These are phyloP conservation scores for Ammospiza maritima DNA, from an alignment of 2,797 vertebrate species.

Conservation along the genomic window DNA sequence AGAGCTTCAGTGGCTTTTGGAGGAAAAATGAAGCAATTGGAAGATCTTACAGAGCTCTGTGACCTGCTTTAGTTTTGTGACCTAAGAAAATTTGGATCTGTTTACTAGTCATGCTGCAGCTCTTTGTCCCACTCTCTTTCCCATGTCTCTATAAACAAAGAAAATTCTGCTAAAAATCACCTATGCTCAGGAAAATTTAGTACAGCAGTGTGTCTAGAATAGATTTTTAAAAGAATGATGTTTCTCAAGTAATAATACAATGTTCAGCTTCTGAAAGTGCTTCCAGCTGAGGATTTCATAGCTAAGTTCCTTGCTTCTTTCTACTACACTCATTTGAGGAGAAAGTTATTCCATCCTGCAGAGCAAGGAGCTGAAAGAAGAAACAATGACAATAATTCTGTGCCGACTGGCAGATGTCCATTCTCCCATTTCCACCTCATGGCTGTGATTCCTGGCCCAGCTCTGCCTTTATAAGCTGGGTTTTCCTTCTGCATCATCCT, in stretches of 20 bases:
- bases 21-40: background rate
- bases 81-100: background rate
- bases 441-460: background rate
- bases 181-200: background rate
- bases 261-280: background rate
- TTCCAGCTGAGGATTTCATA: background rate
- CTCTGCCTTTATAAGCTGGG: background rate
- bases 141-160: background rate
- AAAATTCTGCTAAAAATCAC: background rate
- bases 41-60: background rate
- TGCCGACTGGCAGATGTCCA: background rate
- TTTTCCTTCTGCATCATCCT: background rate
- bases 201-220: background rate
- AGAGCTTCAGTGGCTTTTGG: background rate
- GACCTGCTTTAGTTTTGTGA: background rate
- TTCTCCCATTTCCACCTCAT: background rate
- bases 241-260: background rate
- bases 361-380: background rate
- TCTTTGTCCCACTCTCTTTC: background rate
- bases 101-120: background rate
- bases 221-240: background rate
- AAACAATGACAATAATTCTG: background rate
- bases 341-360: background rate
- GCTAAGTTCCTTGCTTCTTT: background rate
- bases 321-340: background rate